Percentiles rank a stretch among this genome's conserved stretches.
Conservation (phyloP, 1,140 invertebrate genomes). For the Lordiphosa collinella region DNA sequence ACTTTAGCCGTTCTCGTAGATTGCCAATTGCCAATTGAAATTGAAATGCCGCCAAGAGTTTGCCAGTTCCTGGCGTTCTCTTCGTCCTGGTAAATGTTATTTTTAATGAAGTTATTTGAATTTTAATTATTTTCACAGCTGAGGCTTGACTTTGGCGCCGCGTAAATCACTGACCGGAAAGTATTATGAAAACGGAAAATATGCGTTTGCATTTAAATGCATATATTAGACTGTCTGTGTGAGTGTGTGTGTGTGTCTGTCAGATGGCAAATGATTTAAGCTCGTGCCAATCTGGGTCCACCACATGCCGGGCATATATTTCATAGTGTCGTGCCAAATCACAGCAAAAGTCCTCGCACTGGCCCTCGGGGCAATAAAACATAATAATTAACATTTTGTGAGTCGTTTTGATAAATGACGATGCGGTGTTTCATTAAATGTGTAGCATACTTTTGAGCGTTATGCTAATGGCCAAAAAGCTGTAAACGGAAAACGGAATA, state of each 20-base stretch:
- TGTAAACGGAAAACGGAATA: slow-evolving; percentile 19
- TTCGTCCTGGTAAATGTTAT: slow-evolving; percentile 25
- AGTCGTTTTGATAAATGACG: slow-evolving; percentile 67
- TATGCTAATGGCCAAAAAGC: slow-evolving; percentile 51
- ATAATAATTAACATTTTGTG: slow-evolving; percentile 72
- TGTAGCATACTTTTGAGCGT: slow-evolving; percentile 59
- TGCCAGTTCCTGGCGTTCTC: slow-evolving; percentile 22
- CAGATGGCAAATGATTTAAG: slow-evolving; percentile 47
- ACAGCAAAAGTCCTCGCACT: slow-evolving; percentile 17
- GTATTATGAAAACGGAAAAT: slow-evolving; percentile 29
- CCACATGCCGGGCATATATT: slow-evolving; percentile 60
- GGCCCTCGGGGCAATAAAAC: slow-evolving; percentile 52
- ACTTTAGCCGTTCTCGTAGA: slow-evolving; percentile 28
- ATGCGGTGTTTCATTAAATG: slow-evolving; percentile 50
- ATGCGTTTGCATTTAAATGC: slow-evolving; percentile 13
- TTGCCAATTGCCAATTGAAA: slow-evolving; percentile 45
- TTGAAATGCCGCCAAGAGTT: slow-evolving; percentile 42
- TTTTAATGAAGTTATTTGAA: slow-evolving; percentile 57
- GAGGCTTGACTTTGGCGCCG: slow-evolving; percentile 20
- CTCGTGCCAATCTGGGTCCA: slow-evolving; percentile 24
- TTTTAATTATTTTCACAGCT: slow-evolving; percentile 39
- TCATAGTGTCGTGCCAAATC: slow-evolving; percentile 56
- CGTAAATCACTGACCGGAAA: slow-evolving; percentile 50
- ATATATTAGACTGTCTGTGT: slow-evolving; percentile 1
- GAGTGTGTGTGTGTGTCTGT: slow-evolving; percentile 10